These are phyloP conservation scores for Molanna angustata DNA, from an alignment of 2,888 invertebrate species.

Conservation along the genomic window DNA sequence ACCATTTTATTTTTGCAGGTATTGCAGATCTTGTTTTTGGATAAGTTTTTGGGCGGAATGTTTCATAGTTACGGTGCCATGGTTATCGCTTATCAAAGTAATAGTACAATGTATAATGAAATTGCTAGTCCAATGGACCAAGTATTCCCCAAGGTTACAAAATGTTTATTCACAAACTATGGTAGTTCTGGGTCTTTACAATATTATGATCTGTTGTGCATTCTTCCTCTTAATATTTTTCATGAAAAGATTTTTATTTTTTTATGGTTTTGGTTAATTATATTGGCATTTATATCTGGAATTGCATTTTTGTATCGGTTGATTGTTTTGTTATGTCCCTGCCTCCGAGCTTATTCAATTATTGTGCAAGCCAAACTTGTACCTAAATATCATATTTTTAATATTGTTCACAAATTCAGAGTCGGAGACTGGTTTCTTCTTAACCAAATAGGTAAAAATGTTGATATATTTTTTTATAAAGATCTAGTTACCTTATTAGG, in stretches of 20 bases:
- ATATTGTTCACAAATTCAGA: conserved; percentile 53
- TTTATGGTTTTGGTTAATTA: conserved; percentile 71
- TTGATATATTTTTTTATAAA: conserved; percentile 65
- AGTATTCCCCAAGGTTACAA: conserved; percentile 67
- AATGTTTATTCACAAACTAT: conserved; percentile 58
- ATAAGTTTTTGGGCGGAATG: conserved; percentile 62
- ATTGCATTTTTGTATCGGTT: conserved; percentile 61
- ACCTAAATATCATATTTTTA: conserved; percentile 49
- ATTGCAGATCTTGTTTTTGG: conserved; percentile 65
- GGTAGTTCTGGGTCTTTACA: conserved; percentile 61
- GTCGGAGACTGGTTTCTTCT: conserved; percentile 79
- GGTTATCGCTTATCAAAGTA: conserved; percentile 47
- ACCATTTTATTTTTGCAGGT: conserved; percentile 50
- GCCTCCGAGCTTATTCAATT: conserved; percentile 59
- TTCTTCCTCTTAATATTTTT: conserved; percentile 74
- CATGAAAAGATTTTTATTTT: conserved; percentile 77
- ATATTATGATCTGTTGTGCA: conserved; percentile 62
- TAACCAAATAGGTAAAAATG: conserved; percentile 71
- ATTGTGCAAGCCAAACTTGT: conserved; percentile 60
- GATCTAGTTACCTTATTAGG: conserved; percentile 59
- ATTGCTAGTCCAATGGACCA: conserved; percentile 65
- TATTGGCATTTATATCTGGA: conserved; percentile 60
- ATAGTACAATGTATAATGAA: conserved; percentile 42
- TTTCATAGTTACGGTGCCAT: conserved; percentile 61
- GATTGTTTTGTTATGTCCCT: conserved; percentile 54